Conservation (phyloP, 1,140 invertebrate genomes). For the Cydia pomonella region DNA sequence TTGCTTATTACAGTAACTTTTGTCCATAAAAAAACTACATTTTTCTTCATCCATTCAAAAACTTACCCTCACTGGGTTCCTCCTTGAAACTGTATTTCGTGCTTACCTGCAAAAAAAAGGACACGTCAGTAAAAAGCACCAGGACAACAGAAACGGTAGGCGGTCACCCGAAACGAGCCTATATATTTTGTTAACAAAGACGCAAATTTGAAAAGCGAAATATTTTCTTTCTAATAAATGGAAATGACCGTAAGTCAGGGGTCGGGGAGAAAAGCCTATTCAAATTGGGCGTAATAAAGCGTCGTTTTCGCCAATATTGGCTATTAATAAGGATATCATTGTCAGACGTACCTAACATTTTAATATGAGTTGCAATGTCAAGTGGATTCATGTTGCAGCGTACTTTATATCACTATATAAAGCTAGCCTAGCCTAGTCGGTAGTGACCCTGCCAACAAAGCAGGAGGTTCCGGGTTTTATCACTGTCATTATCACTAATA, state of each 20-base stretch:
- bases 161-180: slow-evolving; percentile 44
- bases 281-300: neutral
- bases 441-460: no score
- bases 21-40: slow-evolving; percentile 12
- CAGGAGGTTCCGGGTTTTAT: no score
- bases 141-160: slow-evolving; percentile 49
- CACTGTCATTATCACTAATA: no score
- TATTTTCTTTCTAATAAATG: slow-evolving; percentile 32
- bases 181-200: slow-evolving; percentile 48
- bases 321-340: neutral
- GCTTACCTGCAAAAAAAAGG: slow-evolving; percentile 58
- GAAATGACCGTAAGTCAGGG: slow-evolving; percentile 21
- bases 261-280: slow-evolving; percentile 9
- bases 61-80: slow-evolving; percentile 40
- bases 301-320: neutral
- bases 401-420: no score
- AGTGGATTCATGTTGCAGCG: neutral
- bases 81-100: slow-evolving; percentile 40
- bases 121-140: slow-evolving; percentile 40
- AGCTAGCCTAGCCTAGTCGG: no score
- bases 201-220: slow-evolving; percentile 35
- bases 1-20: neutral
- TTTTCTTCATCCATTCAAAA: neutral
- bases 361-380: neutral
- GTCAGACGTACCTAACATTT: neutral